These are phyloP conservation scores for Rhinophrynus dorsalis DNA, from an alignment of 2,797 vertebrate species.

Conservation along the genomic window DNA sequence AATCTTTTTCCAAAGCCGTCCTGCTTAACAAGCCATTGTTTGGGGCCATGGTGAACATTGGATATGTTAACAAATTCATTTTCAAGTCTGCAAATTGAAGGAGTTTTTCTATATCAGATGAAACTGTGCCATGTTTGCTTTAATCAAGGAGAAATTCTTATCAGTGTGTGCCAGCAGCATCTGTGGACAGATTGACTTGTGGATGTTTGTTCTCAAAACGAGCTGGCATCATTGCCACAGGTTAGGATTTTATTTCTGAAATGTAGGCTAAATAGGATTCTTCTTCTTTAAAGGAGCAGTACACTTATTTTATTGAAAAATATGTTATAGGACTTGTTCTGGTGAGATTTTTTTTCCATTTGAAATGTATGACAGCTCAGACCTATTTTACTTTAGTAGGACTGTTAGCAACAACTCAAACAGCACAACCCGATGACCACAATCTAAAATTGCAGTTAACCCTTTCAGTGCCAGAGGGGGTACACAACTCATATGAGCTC, in stretches of 20 bases:
- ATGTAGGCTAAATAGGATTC: neutral
- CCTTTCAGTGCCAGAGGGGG: too few relatives aligned
- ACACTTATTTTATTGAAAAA: too few relatives aligned
- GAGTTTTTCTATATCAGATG: slow-evolving; percentile 13
- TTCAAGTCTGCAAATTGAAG: neutral
- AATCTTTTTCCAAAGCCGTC: neutral
- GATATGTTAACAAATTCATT: slow-evolving; percentile 2
- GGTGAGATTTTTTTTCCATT: too few relatives aligned
- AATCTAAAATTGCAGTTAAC: too few relatives aligned
- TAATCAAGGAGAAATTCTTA: slow-evolving; percentile 25
- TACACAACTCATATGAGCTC: too few relatives aligned
- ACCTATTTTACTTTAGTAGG: too few relatives aligned
- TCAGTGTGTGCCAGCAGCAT: slow-evolving; percentile 14
- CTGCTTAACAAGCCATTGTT: neutral
- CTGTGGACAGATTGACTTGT: slow-evolving; percentile 19
- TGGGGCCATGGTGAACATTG: neutral
- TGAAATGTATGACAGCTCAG: too few relatives aligned
- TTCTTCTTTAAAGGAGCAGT: slow-evolving; percentile 6
- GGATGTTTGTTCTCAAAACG: slow-evolving; percentile 34
- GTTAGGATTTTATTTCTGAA: slow-evolving; percentile 33
- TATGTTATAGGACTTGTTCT: too few relatives aligned
- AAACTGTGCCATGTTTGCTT: slow-evolving; percentile 10
- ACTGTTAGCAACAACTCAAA: too few relatives aligned
- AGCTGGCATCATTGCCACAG: slow-evolving; percentile 31
- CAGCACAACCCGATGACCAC: too few relatives aligned